Percentiles rank a stretch among this genome's conserved stretches.
phyloP scores from a whole-genome alignment of 2,888 invertebrate genomes.

The Harpagoxenus sublaevis region DNA sequence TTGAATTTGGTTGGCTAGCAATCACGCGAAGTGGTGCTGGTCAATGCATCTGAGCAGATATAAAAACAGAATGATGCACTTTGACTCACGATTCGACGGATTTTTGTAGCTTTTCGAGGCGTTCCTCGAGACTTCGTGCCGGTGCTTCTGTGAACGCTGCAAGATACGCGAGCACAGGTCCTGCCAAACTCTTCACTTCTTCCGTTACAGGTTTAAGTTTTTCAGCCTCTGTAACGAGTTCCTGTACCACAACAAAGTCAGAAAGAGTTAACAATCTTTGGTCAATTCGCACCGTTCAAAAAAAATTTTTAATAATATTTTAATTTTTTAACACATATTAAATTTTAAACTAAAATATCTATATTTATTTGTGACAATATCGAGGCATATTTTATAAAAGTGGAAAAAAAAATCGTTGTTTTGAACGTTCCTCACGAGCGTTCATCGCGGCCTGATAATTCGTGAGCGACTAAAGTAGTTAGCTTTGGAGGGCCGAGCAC shows the following conservation, averaged over 20 bases:
- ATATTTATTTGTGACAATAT: background rate
- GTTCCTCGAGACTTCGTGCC: conserved; percentile 90
- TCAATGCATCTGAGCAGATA: conserved; percentile 31
- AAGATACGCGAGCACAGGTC: conserved; percentile 91
- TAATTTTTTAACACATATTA: background rate
- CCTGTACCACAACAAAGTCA: conserved; percentile 86
- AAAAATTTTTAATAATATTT: background rate
- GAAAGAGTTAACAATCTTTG: background rate
- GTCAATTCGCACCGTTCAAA: background rate
- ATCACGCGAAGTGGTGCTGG: background rate
- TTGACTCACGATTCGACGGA: conserved; percentile 89
- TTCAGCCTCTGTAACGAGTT: conserved; percentile 91
- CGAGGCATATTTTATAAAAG: background rate
- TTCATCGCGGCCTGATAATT: conserved; percentile 41
- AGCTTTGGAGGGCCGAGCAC: conserved; percentile 65
- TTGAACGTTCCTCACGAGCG: background rate
- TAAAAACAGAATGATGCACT: conserved; percentile 37
- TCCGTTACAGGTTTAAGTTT: conserved; percentile 89
- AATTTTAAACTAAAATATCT: background rate
- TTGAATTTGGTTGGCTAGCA: background rate
- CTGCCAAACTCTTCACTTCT: conserved; percentile 90
- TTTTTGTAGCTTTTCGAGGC: conserved; percentile 90
- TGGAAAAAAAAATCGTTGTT: background rate
- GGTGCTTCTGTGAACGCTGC: conserved; percentile 90
- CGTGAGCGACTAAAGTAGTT: conserved; percentile 43